Conservation (phyloP, 2,888 invertebrate species). For the Crepidodera aurea region DNA sequence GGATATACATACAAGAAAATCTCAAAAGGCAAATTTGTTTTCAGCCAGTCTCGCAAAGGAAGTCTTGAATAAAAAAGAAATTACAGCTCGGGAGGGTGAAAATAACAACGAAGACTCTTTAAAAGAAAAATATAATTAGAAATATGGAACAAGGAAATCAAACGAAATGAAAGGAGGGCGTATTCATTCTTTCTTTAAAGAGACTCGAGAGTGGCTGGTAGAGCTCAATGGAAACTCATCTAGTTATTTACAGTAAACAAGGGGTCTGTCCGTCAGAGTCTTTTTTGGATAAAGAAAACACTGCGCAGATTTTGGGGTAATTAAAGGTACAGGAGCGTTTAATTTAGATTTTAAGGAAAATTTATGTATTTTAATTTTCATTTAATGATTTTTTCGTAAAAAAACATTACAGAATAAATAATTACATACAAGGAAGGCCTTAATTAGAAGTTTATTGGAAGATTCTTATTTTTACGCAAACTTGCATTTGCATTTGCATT, state of each 20-base stretch:
- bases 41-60: slow-evolving; percentile 41
- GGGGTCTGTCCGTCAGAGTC: slow-evolving; percentile 17
- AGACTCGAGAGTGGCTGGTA: slow-evolving; percentile 12
- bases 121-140: slow-evolving; percentile 60
- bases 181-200: slow-evolving; percentile 29
- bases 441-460: too few relatives aligned
- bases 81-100: slow-evolving; percentile 55
- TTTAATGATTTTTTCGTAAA: too few relatives aligned
- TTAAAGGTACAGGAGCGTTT: background rate
- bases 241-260: slow-evolving; percentile 32
- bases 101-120: slow-evolving; percentile 55
- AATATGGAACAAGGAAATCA: slow-evolving; percentile 56
- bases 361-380: too few relatives aligned
- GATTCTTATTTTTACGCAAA: too few relatives aligned
- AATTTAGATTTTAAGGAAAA: background rate
- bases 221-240: slow-evolving; percentile 28
- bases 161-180: slow-evolving; percentile 48
- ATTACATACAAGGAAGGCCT: too few relatives aligned
- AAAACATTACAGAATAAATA: too few relatives aligned
- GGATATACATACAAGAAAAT: slow-evolving; percentile 57
- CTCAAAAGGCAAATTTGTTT: slow-evolving; percentile 59
- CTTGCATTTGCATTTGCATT: too few relatives aligned
- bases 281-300: slow-evolving; percentile 1
- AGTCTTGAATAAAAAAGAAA: slow-evolving; percentile 53
- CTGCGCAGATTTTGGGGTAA: background rate